These are phyloP conservation scores for Caenorhabditis sp. DNA, from an alignment of 2,888 invertebrate species.

Conservation along the genomic window DNA sequence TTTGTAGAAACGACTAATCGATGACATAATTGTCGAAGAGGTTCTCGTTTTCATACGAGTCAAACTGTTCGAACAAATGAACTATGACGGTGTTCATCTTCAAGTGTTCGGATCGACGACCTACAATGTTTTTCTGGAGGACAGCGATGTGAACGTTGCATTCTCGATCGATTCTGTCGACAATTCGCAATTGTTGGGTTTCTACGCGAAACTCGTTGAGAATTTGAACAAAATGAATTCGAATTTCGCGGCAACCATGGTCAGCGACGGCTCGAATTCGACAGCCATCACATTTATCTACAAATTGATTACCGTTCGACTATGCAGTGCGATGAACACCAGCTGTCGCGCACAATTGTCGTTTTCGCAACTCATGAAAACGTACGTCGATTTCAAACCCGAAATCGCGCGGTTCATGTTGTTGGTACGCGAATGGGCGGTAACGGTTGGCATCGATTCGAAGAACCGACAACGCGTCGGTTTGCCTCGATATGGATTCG, in stretches of 20 bases:
- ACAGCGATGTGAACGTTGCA: conserved; percentile 29
- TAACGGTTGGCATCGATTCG: conserved; percentile 58
- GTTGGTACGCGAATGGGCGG: conserved; percentile 72
- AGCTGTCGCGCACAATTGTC: conserved; percentile 2
- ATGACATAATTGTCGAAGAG: not conserved
- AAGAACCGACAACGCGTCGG: conserved; percentile 74
- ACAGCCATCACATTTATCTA: conserved; percentile 11
- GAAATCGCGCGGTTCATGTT: conserved; percentile 66
- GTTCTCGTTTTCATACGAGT: not conserved
- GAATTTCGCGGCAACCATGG: conserved; percentile 12
- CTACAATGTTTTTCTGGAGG: conserved; percentile 11
- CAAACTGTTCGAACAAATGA: not conserved
- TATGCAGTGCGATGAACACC: conserved; percentile 12
- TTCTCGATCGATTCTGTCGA: conserved; percentile 9
- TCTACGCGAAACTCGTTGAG: not conserved
- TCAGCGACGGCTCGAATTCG: not conserved
- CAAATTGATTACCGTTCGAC: conserved; percentile 7
- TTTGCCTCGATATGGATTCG: conserved; percentile 74
- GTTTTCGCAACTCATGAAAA: conserved; percentile 17
- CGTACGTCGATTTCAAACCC: conserved; percentile 16
- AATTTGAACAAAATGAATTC: conserved; percentile 8
- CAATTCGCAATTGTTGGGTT: not conserved
- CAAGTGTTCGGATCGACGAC: conserved; percentile 20
- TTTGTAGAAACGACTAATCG: too few species aligned
- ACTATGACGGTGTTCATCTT: not conserved